A percentile compares a stretch with the other conserved stretches of the same genome.
Conservation (phyloP, 2,888 invertebrate species). For the Alloscopus bannaensis region DNA sequence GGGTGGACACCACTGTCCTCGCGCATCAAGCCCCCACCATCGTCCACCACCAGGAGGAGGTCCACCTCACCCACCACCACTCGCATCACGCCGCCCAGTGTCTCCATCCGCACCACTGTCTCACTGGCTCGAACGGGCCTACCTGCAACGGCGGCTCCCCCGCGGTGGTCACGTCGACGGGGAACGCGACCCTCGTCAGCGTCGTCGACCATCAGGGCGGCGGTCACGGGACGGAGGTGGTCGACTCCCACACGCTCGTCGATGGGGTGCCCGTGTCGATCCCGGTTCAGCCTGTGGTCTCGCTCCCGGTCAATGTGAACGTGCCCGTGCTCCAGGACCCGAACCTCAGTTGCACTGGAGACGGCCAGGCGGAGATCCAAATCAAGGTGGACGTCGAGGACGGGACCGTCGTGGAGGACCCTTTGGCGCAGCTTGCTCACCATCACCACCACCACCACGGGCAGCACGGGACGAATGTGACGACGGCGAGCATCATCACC, state of each 20-base stretch:
- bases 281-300: conserved; percentile 59
- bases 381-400: conserved; percentile 69
- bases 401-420: conserved; percentile 56
- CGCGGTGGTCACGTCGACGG: conserved; percentile 47
- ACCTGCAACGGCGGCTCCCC: conserved; percentile 40
- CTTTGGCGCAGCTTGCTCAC: conserved; percentile 64
- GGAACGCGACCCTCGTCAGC: conserved; percentile 54
- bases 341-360: conserved; percentile 51
- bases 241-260: conserved; percentile 52
- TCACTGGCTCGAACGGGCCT: conserved; percentile 32
- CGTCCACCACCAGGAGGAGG: conserved; percentile 56
- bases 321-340: conserved; percentile 62
- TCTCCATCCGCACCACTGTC: conserved; percentile 47
- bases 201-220: conserved; percentile 43
- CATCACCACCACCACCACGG: conserved; percentile 59
- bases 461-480: conserved; percentile 68
- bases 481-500: conserved; percentile 71
- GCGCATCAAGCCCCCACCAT: conserved; percentile 53
- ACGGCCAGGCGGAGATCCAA: conserved; percentile 50
- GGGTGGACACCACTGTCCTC: conserved; percentile 21
- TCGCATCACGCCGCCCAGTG: conserved; percentile 52
- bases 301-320: conserved; percentile 64
- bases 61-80: conserved; percentile 43
- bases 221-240: conserved; percentile 35
- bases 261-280: conserved; percentile 60